These are phyloP conservation scores for Morelia viridis DNA, from an alignment of 2,797 vertebrate genomes.

Conservation along the genomic window DNA sequence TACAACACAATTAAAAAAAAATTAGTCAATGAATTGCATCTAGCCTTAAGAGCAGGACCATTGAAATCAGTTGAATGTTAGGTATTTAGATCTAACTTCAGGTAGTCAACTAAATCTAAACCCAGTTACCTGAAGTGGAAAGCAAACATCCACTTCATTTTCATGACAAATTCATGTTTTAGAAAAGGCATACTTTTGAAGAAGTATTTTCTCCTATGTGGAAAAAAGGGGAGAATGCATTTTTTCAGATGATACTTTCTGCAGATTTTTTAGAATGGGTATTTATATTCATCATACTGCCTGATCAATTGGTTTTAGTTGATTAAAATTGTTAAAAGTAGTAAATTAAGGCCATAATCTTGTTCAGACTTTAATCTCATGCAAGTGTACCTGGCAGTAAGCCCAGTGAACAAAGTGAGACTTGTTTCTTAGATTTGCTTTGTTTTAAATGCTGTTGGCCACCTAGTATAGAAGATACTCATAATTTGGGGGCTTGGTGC, in stretches of 20 bases:
- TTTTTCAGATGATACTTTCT: not conserved
- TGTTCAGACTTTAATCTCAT: not conserved
- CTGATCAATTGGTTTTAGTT: not conserved
- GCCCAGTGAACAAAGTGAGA: not conserved
- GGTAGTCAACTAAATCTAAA: not conserved
- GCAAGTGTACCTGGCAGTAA: not conserved
- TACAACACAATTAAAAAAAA: not conserved
- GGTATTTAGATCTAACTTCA: not conserved
- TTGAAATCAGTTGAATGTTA: not conserved
- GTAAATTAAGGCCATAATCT: not conserved
- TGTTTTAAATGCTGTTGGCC: not conserved
- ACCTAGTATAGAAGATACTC: not conserved
- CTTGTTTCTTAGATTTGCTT: not conserved
- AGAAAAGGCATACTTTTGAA: not conserved
- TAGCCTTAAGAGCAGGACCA: not conserved
- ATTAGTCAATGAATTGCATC: not conserved
- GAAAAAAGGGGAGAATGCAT: not conserved
- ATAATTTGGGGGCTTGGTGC: not conserved
- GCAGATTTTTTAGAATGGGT: not conserved
- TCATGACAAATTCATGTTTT: not conserved
- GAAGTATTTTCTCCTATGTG: not conserved
- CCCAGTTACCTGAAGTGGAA: not conserved
- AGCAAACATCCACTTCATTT: not conserved
- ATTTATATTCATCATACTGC: not conserved
- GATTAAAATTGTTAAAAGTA: not conserved